These are phyloP conservation scores for Crossaster papposus DNA, from an alignment of 53 echinoderm and acorn worm species.

Conservation along the genomic window DNA sequence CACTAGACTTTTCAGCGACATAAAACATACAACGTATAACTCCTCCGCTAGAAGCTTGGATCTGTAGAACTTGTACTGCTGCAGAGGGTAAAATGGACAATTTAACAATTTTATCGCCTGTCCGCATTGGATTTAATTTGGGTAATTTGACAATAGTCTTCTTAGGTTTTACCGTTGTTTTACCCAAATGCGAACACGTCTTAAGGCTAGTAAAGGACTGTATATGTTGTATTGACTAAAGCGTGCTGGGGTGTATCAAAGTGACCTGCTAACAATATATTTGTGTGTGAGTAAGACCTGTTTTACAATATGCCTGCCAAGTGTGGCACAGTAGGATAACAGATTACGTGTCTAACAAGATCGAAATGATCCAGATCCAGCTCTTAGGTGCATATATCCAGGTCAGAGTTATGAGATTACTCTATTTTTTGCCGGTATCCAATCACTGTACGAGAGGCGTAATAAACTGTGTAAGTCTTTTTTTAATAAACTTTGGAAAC, in stretches of 20 bases:
- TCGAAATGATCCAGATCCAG: conserved; percentile 1
- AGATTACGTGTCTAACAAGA: neutral
- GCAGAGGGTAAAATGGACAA: no score
- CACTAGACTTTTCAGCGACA: no score
- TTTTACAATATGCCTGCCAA: neutral
- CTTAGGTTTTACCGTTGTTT: no score
- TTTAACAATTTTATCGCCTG: no score
- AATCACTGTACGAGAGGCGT: neutral
- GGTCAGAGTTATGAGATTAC: neutral
- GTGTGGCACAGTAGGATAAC: neutral
- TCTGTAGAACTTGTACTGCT: no score
- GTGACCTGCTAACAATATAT: neutral
- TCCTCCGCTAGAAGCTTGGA: no score
- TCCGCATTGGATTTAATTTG: no score
- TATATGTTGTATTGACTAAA: conserved; percentile 10
- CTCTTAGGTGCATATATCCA: neutral
- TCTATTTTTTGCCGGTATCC: neutral
- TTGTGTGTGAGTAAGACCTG: neutral
- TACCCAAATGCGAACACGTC: no score
- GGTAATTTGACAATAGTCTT: no score
- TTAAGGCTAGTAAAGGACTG: neutral
- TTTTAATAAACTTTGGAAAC: neutral
- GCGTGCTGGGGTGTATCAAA: neutral
- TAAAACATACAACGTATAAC: no score
- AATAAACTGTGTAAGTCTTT: neutral